Base-by-base conservation (phyloP, 2,888 invertebrate species). In the Meandrusa payeni region DNA sequence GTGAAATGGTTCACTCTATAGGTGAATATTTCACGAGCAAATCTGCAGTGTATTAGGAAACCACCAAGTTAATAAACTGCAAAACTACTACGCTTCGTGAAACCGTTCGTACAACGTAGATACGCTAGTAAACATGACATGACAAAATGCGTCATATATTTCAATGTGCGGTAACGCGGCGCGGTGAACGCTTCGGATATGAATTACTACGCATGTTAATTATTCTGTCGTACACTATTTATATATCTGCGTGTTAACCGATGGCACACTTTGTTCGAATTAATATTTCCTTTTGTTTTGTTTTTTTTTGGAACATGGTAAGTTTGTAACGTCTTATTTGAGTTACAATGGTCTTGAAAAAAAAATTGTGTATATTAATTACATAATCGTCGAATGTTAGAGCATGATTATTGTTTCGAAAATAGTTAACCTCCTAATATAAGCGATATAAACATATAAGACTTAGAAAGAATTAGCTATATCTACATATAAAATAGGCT, bases 81-180 rank as follows among this genome's bases (percentile, higher is more conserved):
- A 28, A 17, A 40, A 19, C 9, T 9, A 32, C 31, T 28, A 17
- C 10, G 17, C 5, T 20, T 9, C 29, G 9, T 17, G 29, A 5
- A 24, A 37, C 31, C 13, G 20, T 42, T 37, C 17, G 7, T 44
- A 38, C 37, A 19, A 33, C 33, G 43, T 32, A 38, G 27, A 17
- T 33, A 28, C 17, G 33, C 7, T 33, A 37, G 32, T 32, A 26
- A 41, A 46, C 39, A 38, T 39, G 42, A 46, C 46, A 42, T 29
- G 32, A 41, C 41, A 38, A 41, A 46, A 38, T 46, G 41, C 33
- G 41, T 38, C 46, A 41, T 42, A n/a, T n/a, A 37, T 41, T 34
- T 42, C 37, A 38, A 28, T 31, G 31, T 36, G 41, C 27, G 19
- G 22, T 24, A 31, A 26, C 33, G 39, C 28, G 26, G 15, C 44